These are phyloP conservation scores for Allacma fusca DNA, from an alignment of 2,888 invertebrate genomes.

Conservation along the genomic window DNA sequence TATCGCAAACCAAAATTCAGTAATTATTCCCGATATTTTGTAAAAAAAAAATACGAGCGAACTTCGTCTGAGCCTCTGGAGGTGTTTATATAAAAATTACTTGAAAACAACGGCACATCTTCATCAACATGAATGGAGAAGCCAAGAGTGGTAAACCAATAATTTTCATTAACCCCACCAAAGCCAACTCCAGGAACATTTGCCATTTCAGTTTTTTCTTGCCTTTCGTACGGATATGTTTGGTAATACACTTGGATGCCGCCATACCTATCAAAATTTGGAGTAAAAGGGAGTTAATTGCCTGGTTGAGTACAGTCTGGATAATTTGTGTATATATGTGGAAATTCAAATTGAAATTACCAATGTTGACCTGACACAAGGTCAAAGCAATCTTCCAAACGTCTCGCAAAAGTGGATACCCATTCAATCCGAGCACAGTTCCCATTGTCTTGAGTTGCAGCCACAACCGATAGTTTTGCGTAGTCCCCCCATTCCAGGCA, in stretches of 20 bases:
- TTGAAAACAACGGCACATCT: conserved; percentile 52
- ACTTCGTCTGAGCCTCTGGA: too few relatives aligned
- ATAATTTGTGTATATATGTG: background rate
- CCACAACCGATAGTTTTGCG: conserved; percentile 37
- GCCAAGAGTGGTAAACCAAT: conserved; percentile 58
- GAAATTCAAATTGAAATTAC: conserved; percentile 30
- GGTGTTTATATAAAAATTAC: conserved; percentile 29
- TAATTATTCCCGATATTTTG: too few relatives aligned
- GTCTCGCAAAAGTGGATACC: conserved; percentile 48
- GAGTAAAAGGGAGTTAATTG: too few relatives aligned
- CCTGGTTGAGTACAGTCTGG: too few relatives aligned
- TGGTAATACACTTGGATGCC: conserved; percentile 42
- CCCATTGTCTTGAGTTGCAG: conserved; percentile 25
- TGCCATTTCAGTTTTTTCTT: conserved; percentile 39
- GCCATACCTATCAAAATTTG: conserved; percentile 31
- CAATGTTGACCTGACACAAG: conserved; percentile 49
- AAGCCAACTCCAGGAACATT: conserved; percentile 39
- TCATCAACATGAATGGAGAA: conserved; percentile 53
- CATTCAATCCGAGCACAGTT: conserved; percentile 54
- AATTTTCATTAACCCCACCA: conserved; percentile 58
- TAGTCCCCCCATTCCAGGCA: conserved; percentile 45
- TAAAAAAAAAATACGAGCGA: background rate
- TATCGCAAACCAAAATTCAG: background rate
- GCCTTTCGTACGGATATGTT: conserved; percentile 34
- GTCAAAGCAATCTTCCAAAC: conserved; percentile 56